A percentile compares a stretch with the other conserved stretches of the same genome.
Conservation (phyloP, 2,888 invertebrate genomes). For the Brachyopa scutellaris region DNA sequence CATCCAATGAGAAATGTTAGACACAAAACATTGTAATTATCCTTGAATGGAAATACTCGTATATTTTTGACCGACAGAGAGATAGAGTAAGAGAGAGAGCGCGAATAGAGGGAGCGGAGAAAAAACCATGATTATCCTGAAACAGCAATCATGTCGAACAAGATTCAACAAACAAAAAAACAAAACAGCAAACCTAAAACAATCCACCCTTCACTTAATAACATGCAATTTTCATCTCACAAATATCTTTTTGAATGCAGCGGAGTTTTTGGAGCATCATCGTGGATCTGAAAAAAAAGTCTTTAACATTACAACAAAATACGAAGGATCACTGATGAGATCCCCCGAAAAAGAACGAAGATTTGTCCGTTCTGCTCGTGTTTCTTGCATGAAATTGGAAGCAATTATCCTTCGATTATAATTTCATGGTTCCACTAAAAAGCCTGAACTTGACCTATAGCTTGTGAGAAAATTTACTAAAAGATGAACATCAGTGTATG, state of each 20-base stretch:
- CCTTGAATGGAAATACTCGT: slow-evolving; percentile 54
- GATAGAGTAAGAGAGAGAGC: too few relatives aligned
- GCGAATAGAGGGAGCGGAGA: not conserved
- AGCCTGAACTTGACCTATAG: slow-evolving; percentile 71
- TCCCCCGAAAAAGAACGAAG: not conserved
- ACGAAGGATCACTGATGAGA: slow-evolving; percentile 15
- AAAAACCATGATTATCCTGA: slow-evolving; percentile 36
- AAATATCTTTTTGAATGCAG: slow-evolving; percentile 58
- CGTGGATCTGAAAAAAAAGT: not conserved
- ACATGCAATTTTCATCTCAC: slow-evolving; percentile 72
- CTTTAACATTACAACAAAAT: slow-evolving; percentile 2
- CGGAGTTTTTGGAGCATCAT: slow-evolving; percentile 30
- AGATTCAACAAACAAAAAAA: slow-evolving; percentile 27
- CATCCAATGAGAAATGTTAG: slow-evolving; percentile 55
- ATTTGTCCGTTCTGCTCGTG: slow-evolving; percentile 15
- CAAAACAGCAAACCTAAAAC: slow-evolving; percentile 26
- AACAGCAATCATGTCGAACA: slow-evolving; percentile 62
- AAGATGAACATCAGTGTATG: not conserved
- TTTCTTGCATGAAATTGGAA: slow-evolving; percentile 36
- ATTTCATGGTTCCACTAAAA: slow-evolving; percentile 58
- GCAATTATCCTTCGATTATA: slow-evolving; percentile 68
- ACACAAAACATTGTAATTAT: slow-evolving; percentile 71
- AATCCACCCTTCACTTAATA: slow-evolving; percentile 72
- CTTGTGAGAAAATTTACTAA: slow-evolving; percentile 63
- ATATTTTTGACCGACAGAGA: not conserved